These are phyloP conservation scores for Panagrolaimus sp. DNA, from an alignment of 1,140 invertebrate species.

Conservation along the genomic window DNA sequence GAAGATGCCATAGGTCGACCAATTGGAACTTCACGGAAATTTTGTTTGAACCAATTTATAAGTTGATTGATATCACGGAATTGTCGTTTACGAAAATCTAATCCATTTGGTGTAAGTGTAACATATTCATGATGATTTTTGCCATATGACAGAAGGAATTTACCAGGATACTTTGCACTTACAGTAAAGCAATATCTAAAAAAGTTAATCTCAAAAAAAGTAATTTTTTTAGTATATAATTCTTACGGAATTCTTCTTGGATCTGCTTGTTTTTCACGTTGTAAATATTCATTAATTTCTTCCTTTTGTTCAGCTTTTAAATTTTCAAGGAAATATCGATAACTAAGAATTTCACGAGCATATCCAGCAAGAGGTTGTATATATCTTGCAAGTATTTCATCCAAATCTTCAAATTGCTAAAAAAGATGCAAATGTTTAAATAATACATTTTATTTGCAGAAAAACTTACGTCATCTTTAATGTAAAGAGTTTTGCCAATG, in stretches of 20 bases:
- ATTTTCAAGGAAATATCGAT: constrained; percentile 72
- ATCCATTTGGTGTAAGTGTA: constrained; percentile 82
- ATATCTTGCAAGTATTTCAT: constrained; percentile 94
- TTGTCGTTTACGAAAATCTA: constrained; percentile 77
- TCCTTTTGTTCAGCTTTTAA: constrained; percentile 62
- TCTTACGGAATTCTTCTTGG: constrained; percentile 82
- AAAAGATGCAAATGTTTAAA: constrained; percentile 19
- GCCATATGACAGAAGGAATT: constrained; percentile 79
- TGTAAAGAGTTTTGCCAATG: constrained; percentile 79
- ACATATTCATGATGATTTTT: constrained; percentile 83
- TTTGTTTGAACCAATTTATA: constrained; percentile 72
- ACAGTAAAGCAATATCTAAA: constrained; percentile 59
- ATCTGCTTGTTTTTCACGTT: constrained; percentile 77
- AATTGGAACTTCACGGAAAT: neutral
- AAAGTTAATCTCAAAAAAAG: constrained; percentile 22
- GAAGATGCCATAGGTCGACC: too few relatives aligned
- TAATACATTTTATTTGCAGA: neutral
- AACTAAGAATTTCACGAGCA: constrained; percentile 79
- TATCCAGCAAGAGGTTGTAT: constrained; percentile 90
- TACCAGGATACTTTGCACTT: constrained; percentile 75
- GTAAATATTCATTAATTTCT: constrained; percentile 77
- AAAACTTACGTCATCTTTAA: constrained; percentile 62
- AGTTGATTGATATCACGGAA: constrained; percentile 77
- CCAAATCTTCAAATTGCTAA: constrained; percentile 88
- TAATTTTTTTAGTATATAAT: constrained; percentile 60